Base-by-base conservation (phyloP, 1,140 invertebrate species). In the Lepidostoma basale region DNA sequence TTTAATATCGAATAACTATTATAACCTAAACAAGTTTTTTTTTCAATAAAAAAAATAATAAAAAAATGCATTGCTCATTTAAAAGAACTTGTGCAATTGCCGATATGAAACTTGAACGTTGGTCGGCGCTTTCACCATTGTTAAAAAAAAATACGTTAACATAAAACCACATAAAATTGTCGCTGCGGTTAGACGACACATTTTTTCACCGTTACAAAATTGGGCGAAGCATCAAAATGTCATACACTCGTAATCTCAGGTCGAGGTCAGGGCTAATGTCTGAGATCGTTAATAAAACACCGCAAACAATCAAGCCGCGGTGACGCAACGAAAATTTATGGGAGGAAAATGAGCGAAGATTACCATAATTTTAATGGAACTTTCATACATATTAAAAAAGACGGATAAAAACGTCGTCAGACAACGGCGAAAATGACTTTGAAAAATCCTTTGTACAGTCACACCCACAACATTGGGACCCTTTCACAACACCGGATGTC, bases 291-390 rank as follows among this genome's bases (percentile, higher is more conserved):
- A 60, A 40, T 60, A 26, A n/a, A 42, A 60, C n/a, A 23, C 56
- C 10, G 39, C 39, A 40, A 60, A 60, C 56, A 60, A 60, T 42
- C 33, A 60, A 40, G 22, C 9, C 36, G 22, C 20, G 42, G 36
- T 60, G 56, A 60, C 56, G 56, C 25, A 23, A 60, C 25, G 25
- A 22, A 60, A 60, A 60, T 60, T 40, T 42, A 42, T 42, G 42
- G 42, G 42, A 16, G 18, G 33, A 60, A 26, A 42, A 26, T n/a
- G 52, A 20, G 28, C n/a, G 16, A 26, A 60, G 52, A 60, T 60
- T 60, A 60, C 56, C 56, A 60, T 60, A 60, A 60, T 60, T 60
- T 42, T 60, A 60, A 60, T 60, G 56, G 56, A 56, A 59, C 3
- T 60, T 60, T 60, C 36, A 23, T 60, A 30, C 14, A 30, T 56